These are phyloP conservation scores for Nannoperca obscura DNA, from an alignment of 2,797 vertebrate species.

Conservation along the genomic window DNA sequence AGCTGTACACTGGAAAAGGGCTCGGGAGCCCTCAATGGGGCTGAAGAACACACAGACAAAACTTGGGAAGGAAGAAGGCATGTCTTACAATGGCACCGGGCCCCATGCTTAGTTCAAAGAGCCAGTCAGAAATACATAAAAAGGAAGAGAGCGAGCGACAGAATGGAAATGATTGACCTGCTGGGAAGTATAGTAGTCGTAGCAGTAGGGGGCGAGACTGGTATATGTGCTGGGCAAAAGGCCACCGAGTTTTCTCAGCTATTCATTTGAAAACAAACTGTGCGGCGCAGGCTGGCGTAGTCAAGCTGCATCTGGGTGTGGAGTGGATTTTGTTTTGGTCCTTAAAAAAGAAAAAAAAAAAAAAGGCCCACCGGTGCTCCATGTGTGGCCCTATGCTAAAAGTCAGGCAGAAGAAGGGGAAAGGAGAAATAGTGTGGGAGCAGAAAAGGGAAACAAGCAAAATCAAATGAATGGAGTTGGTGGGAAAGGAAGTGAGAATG, in stretches of 20 bases:
- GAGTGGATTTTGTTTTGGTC: constrained; percentile 71
- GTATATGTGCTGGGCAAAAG: constrained; percentile 70
- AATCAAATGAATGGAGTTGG: constrained; percentile 43
- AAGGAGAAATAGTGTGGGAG: constrained; percentile 14
- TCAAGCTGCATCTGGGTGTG: constrained; percentile 70
- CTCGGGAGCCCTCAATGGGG: constrained; percentile 73
- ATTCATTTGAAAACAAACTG: constrained; percentile 79
- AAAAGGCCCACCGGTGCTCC: constrained; percentile 57
- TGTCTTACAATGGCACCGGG: constrained; percentile 76
- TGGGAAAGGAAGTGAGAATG: constrained; percentile 61
- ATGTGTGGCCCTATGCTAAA: constrained; percentile 78
- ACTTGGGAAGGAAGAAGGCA: constrained; percentile 80
- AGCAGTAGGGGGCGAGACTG: constrained; percentile 39
- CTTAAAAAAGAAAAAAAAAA: constrained; percentile 24
- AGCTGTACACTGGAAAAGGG: constrained; percentile 72
- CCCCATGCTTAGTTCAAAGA: constrained; percentile 82
- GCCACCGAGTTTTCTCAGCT: constrained; percentile 73
- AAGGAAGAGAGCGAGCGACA: constrained; percentile 68
- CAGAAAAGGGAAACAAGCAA: constrained; percentile 16
- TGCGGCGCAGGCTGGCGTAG: constrained; percentile 51
- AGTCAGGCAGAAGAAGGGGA: constrained; percentile 51
- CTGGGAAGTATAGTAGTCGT: constrained; percentile 70
- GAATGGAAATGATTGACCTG: constrained; percentile 74
- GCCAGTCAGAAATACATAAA: constrained; percentile 72
- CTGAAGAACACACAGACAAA: constrained; percentile 80